Percentiles rank a stretch among this genome's conserved stretches.
Evolutionary conservation across 2,888 invertebrate genomes (phyloP).

Genomic region (Idaea straminata): DNA sequence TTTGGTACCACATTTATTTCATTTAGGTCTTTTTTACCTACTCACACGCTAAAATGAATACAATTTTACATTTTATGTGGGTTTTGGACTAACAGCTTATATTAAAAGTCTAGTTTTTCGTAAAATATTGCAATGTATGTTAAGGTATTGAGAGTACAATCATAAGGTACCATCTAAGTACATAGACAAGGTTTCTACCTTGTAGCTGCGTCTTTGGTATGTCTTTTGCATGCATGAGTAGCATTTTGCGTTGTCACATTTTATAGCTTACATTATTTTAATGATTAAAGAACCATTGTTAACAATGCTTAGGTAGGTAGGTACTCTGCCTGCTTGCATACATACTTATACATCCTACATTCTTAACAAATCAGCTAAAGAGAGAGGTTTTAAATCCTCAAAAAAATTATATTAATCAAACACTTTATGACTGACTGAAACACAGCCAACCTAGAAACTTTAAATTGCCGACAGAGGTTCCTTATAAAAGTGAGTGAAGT

Average conservation of each 20-base stretch:
- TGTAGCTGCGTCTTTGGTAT: not conserved
- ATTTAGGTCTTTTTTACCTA: not conserved
- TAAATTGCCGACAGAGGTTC: no score
- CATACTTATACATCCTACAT: no score
- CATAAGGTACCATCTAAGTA: not conserved
- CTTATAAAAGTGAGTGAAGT: no score
- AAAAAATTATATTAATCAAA: no score
- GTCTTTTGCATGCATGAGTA: not conserved
- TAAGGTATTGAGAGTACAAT: not conserved
- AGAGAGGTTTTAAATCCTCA: no score
- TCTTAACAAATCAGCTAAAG: no score
- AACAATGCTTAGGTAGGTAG: no score
- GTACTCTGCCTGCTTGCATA: no score
- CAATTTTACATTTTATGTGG: not conserved
- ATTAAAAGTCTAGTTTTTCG: not conserved
- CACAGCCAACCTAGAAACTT: no score
- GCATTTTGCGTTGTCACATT: not conserved
- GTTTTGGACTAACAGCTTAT: not conserved
- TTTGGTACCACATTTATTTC: not conserved
- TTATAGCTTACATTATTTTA: no score
- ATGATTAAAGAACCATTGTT: no score
- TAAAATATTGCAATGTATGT: not conserved
- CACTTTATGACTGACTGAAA: no score
- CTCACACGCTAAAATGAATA: not conserved
- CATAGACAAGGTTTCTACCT: not conserved